Percentiles rank a stretch among this genome's conserved stretches.
These are phyloP conservation scores for Echiichthys vipera DNA, from an alignment of 2,797 vertebrate species.

Conservation along the genomic window DNA sequence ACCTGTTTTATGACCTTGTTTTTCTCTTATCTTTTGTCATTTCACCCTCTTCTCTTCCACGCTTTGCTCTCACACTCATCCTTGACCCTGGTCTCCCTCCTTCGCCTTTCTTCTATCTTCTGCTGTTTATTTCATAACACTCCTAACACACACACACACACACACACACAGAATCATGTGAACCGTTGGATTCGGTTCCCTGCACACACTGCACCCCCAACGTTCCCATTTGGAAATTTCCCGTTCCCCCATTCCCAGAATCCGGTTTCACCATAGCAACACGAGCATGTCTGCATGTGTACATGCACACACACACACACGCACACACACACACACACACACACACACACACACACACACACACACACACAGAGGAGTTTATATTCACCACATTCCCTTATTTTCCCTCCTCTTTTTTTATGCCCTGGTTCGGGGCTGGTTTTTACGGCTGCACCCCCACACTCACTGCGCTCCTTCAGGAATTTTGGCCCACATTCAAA, in stretches of 20 bases:
- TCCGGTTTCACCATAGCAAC: conserved; percentile 59
- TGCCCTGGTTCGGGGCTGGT: conserved; percentile 38
- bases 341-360: conserved; percentile 24
- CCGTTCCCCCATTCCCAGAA: conserved; percentile 45
- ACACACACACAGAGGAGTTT: conserved; percentile 31
- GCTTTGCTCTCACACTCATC: conserved; percentile 2
- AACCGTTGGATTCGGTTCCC: conserved; percentile 14
- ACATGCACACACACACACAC: conserved; percentile 7
- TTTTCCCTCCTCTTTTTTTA: conserved; percentile 29
- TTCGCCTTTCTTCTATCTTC: background rate
- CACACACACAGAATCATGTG: conserved; percentile 18
- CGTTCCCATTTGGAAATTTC: conserved; percentile 60
- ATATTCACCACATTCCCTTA: conserved; percentile 41
- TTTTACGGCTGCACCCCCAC: conserved; percentile 55
- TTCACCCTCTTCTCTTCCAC: background rate
- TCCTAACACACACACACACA: conserved; percentile 2
- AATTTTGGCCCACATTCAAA: conserved; percentile 86
- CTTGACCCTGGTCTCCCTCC: conserved; percentile 3
- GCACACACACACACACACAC: conserved; percentile 23
- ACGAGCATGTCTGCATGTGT: conserved; percentile 30
- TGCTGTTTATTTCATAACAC: background rate
- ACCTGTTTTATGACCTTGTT: conserved; percentile 62
- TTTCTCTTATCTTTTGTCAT: conserved; percentile 17
- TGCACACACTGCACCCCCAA: conserved; percentile 57
- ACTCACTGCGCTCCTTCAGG: conserved; percentile 78